Evolutionary conservation across 2,888 invertebrate genomes (phyloP).

Genomic region (Leucozona laternaria): DNA sequence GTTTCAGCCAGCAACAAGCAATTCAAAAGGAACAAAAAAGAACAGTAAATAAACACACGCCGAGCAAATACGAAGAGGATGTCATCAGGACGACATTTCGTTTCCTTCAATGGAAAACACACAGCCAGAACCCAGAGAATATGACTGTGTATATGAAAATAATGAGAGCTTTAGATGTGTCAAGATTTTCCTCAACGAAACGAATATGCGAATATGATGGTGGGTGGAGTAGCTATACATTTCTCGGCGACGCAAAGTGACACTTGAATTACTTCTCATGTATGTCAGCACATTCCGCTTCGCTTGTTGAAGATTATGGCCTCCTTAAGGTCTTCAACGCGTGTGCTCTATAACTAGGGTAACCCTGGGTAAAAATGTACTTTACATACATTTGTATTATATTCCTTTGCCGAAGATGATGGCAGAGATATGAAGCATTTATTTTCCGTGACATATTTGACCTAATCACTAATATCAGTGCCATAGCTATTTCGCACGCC

Average conservation of each 20-base stretch:
- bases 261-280: slow-evolving; percentile 72
- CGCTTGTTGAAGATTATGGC: slow-evolving; percentile 62
- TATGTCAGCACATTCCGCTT: slow-evolving; percentile 72
- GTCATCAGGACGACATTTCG: slow-evolving; percentile 72
- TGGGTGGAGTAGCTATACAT: slow-evolving; percentile 17
- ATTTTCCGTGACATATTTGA: slow-evolving; percentile 59
- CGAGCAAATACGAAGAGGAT: slow-evolving; percentile 65
- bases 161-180: slow-evolving; percentile 20
- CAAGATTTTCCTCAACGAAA: slow-evolving; percentile 34
- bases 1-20: slow-evolving; percentile 39
- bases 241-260: slow-evolving; percentile 41
- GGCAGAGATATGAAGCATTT: slow-evolving; percentile 52
- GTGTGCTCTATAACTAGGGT: slow-evolving; percentile 39
- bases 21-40: slow-evolving; percentile 32
- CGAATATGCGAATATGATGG: neutral
- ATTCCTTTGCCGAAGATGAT: slow-evolving; percentile 22
- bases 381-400: neutral
- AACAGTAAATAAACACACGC: slow-evolving; percentile 38
- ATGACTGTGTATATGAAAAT: slow-evolving; percentile 1
- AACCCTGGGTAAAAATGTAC: neutral
- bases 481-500: neutral
- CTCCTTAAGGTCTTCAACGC: slow-evolving; percentile 50
- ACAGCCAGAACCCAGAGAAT: slow-evolving; percentile 3
- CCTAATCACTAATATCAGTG: slow-evolving; percentile 57
- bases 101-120: slow-evolving; percentile 61